These are phyloP conservation scores for Antheraea assamensis DNA, from an alignment of 2,888 invertebrate species.

Conservation along the genomic window DNA sequence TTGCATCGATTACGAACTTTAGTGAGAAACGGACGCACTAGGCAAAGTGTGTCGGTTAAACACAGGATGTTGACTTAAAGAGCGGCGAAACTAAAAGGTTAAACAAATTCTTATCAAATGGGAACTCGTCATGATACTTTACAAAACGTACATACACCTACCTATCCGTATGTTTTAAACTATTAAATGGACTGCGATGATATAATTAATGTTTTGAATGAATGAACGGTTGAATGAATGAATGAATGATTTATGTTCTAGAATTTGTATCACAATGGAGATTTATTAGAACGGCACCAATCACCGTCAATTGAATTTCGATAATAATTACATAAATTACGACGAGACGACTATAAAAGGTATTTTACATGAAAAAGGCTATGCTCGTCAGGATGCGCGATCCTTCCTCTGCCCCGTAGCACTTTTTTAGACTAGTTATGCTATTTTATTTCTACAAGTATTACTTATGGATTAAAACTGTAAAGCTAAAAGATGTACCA, in stretches of 20 bases:
- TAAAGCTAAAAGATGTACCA: too few relatives aligned
- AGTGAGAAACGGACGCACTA: slow-evolving; percentile 15
- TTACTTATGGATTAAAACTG: too few relatives aligned
- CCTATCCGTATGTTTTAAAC: not conserved
- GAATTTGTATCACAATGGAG: not conserved
- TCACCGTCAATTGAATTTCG: too few relatives aligned
- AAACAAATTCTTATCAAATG: slow-evolving; percentile 17
- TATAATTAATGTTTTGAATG: too few relatives aligned
- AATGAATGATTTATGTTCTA: not conserved
- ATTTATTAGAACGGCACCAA: not conserved
- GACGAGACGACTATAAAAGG: too few relatives aligned
- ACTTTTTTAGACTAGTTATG: too few relatives aligned
- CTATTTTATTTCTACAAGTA: too few relatives aligned
- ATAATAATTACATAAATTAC: not conserved
- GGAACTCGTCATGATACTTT: slow-evolving; percentile 14
- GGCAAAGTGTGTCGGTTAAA: slow-evolving; percentile 22
- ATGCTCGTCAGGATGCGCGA: too few relatives aligned
- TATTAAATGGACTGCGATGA: not conserved
- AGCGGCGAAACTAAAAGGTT: slow-evolving; percentile 20
- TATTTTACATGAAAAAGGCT: too few relatives aligned
- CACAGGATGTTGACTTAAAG: slow-evolving; percentile 23
- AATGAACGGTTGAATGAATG: too few relatives aligned
- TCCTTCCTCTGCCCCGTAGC: too few relatives aligned
- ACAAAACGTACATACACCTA: slow-evolving; percentile 3
- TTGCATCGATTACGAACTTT: slow-evolving; percentile 35